Conservation (phyloP, 2,888 invertebrate species). For the Callosobruchus maculatus region DNA sequence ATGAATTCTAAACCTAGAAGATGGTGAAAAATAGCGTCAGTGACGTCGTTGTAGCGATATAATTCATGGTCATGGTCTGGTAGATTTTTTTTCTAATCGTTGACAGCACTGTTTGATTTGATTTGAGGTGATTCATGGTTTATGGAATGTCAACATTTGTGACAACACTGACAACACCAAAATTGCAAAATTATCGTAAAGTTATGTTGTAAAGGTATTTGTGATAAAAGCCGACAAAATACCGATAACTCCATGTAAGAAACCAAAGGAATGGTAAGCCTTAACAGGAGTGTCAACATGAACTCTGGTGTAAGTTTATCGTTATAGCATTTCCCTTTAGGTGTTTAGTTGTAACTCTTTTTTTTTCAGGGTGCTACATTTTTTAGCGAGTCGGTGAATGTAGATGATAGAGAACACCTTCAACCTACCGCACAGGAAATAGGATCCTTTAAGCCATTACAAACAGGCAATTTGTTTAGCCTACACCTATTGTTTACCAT, state of each 20-base stretch:
- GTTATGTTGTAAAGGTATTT: too few relatives aligned
- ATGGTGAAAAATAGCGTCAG: too few relatives aligned
- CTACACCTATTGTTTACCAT: constrained; percentile 40
- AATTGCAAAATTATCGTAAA: too few relatives aligned
- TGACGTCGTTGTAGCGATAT: too few relatives aligned
- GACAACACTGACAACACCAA: too few relatives aligned
- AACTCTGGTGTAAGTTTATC: constrained; percentile 35
- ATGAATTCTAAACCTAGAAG: too few relatives aligned
- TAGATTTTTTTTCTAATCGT: too few relatives aligned
- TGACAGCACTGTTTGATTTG: too few relatives aligned
- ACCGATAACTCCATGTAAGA: constrained; percentile 3
- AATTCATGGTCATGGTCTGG: too few relatives aligned
- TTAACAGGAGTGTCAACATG: constrained; percentile 38
- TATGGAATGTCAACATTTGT: too few relatives aligned
- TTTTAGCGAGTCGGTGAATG: constrained; percentile 46
- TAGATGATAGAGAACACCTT: constrained; percentile 44
- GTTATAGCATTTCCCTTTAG: neutral
- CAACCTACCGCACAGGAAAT: constrained; percentile 45
- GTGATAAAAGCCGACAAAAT: too few relatives aligned
- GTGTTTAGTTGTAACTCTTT: constrained; percentile 44
- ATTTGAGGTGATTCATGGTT: too few relatives aligned
- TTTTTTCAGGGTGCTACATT: constrained; percentile 47
- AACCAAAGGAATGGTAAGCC: constrained; percentile 32
- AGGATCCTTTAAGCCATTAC: constrained; percentile 44
- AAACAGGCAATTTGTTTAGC: constrained; percentile 39